Evolutionary conservation across 2,888 invertebrate genomes (phyloP), one percentile per base, ranked within the genome.

Genomic region (Tryphoninae sp.): DNA sequence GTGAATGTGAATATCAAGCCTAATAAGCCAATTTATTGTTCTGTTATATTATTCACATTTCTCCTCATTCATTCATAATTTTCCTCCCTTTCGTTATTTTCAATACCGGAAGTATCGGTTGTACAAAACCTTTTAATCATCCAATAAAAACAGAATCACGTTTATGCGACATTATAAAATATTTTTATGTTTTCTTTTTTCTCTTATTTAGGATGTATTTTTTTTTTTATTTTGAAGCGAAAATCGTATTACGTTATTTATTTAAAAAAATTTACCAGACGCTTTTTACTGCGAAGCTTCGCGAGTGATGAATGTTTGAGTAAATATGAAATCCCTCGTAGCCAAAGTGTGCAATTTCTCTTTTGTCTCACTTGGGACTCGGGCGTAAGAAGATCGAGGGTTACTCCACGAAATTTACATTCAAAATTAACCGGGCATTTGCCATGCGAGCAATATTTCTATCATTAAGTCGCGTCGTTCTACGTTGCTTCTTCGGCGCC

Each of bases 401-500:
- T 62, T 19, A 40, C 9, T 22, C 22, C 11, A 11, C 65, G 75
- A 78, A 86, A 83, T 83, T 85, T 85, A 80, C 81, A 83, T 85
- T 67, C 72, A 80, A 80, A 85, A 86, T 86, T 85, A 85, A 86
- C 80, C 80, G 78, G 45, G 83, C 79, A 84, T 86, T 83, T 84
- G 73, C 81, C 58, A 84, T 80, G 79, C 79, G 82, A 81, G 86
- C 81, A 84, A 86, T 85, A 78, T 85, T 84, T 80, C 79, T 74
- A 78, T 80, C 83, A 83, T 80, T 83, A 86, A 86, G 83, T 84
- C 75, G 69, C 68, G 59, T 65, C 33, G 73, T 79, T 53, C 49
- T 68, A 65, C 49, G 51, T 40, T 61, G 26, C 80, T 83, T 73
- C 78, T 71, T 69, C 19, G 59, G 58, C 51, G 59, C 74, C 64